Evolutionary conservation across 2,888 invertebrate genomes (phyloP), one percentile per base, ranked within the genome.

Genomic region (Dexiosoma caninum): DNA sequence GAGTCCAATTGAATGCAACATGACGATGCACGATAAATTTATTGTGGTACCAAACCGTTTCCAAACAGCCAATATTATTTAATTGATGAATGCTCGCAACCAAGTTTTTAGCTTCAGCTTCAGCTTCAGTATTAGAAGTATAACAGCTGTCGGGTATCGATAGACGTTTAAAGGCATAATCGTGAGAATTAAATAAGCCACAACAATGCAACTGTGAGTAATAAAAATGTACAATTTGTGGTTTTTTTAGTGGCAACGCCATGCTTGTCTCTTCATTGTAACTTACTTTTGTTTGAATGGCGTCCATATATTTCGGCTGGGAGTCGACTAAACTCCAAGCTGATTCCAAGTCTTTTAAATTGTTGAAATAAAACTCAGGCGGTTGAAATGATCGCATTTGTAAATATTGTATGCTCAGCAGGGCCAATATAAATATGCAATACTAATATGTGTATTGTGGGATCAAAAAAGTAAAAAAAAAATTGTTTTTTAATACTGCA

Each of bases 331-430:
- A 57, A 14, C 83, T 83, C 88, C 88, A 88, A 23, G 86, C 86
- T 30, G 86, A 70, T 67, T 88, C 86, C 30, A 87, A 74, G 23
- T 84, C 83, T 71, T 86, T 83, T 72, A 85, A 69, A 9, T 85
- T 85, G 19, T 82, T 82, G 8, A 69, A 81, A 8, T 86, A 83
- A 14, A 83, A 84, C 5, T 35, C 82, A 9, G 85, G 84, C 5
- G 85, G 83, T 23, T 84, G 84, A 81, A 86, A 88, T 60, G 85
- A 85, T 42, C 84, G 84, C 82, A 88, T 84, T 84, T 88, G 87
- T 14, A 88, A 67, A 81, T 85, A 87, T 75, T 88, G 88, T 49
- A 85, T 83, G 3, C 82, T 85, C 44, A 88, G 42, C 27, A 87
- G 75, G 44, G 88, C 83, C 57, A 87, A 59, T 69, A 88, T 83